Evolutionary conservation across 2,797 vertebrate species (phyloP), one percentile per base, ranked within the genome.

Genomic region (Meriones psammophilus): DNA sequence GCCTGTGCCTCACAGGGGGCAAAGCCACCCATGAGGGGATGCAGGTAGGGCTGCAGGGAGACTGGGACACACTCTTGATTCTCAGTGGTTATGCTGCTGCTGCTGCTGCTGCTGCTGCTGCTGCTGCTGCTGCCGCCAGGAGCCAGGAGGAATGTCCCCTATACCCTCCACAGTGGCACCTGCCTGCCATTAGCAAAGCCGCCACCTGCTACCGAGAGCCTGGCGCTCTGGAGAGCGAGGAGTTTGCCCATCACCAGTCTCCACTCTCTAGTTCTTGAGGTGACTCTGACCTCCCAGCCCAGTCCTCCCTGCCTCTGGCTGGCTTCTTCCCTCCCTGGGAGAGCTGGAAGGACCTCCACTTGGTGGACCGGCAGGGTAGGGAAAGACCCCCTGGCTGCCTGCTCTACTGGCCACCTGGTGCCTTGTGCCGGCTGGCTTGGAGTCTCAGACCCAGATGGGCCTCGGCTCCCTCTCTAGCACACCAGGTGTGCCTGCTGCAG

Each of bases 401-500:
- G 64, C 64, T 20, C 77, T 76, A 84, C 14, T 18, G 10, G 36
- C 39, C 46, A 20, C 73, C 30, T 1, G 0, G 20, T 46, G 74
- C 77, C 73, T 28, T 1, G 0, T 46, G 78, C 42, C 42, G 50
- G 74, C 74, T 76, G 28, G 74, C 74, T 46, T 77, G 74, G 26
- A 50, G 42, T 30, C 42, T 50, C 74, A 6, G 42, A 46, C 50
- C 50, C 50, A 50, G 50, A 2, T 46, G 24, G 46, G 13, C 28
- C 26, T 50, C 12, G 5, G 74, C 24, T 50, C 42, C 24, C 14
- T 77, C 26, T 28, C 26, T 28, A 58, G 20, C 54, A n/a, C 5
- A 24, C 33, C 9, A 3, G 42, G 1, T 12, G 26, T 8, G 8
- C 28, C n/a, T 26, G 42, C 26, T 8, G 5, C 42, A 1, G 0